Percentiles rank a stretch among this genome's conserved stretches.
Evolutionary conservation across 2,888 invertebrate species (phyloP).

Genomic region (Flexamia atlantica): DNA sequence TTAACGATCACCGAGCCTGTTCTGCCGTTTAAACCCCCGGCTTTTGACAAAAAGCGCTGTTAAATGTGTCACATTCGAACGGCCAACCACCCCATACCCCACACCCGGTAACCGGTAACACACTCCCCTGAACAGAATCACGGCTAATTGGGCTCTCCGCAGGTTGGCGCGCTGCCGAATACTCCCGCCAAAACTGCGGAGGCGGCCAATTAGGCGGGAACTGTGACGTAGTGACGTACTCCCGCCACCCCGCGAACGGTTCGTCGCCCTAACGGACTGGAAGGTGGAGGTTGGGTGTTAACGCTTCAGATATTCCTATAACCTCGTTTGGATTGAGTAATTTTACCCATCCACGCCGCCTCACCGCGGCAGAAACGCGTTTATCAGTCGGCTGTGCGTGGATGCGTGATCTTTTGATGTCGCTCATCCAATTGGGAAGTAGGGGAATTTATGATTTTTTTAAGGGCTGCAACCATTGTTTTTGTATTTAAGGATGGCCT

Average conservation of each 20-base stretch:
- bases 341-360: neutral
- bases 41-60: slow-evolving; percentile 26
- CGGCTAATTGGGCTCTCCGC: slow-evolving; percentile 38
- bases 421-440: neutral
- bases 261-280: slow-evolving; percentile 16
- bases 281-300: slow-evolving; percentile 13
- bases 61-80: slow-evolving; percentile 4
- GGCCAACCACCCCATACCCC: neutral
- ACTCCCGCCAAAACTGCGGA: neutral
- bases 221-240: neutral
- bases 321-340: slow-evolving; percentile 1
- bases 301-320: neutral
- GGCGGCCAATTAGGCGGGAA: slow-evolving; percentile 30
- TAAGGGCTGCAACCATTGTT: too few species aligned
- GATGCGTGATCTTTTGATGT: neutral
- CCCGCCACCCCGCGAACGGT: neutral
- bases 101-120: neutral
- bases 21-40: neutral
- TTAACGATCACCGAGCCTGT: neutral
- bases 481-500: too few species aligned
- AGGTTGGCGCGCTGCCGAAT: neutral
- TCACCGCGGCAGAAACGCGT: neutral
- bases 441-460: too few species aligned
- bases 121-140: slow-evolving; percentile 18
- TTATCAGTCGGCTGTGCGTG: neutral